Evolutionary conservation across 2,888 invertebrate species (phyloP).

Genomic region (Cabera pusaria): DNA sequence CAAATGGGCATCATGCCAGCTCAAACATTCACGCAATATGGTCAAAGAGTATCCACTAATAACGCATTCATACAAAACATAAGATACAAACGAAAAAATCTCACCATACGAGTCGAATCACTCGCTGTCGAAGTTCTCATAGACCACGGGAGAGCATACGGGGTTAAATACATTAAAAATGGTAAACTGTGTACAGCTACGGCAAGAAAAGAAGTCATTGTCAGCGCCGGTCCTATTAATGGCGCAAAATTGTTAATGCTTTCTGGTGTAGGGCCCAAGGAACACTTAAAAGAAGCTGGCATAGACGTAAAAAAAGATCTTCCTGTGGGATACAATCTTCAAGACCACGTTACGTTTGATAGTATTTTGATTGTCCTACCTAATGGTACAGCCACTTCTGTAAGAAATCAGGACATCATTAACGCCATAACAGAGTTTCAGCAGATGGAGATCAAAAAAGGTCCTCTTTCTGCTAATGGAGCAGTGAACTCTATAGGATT

Average conservation of each 20-base stretch:
- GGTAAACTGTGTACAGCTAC: conserved; percentile 40
- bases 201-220: conserved; percentile 62
- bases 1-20: conserved; percentile 83
- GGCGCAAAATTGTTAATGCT: conserved; percentile 62
- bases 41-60: conserved; percentile 84
- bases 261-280: conserved; percentile 63
- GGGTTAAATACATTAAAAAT: conserved; percentile 48
- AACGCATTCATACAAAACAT: conserved; percentile 86
- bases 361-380: conserved; percentile 76
- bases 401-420: conserved; percentile 56
- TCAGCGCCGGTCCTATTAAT: conserved; percentile 58
- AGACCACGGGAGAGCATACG: conserved; percentile 62
- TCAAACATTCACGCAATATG: conserved; percentile 80
- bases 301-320: conserved; percentile 54
- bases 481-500: conserved; percentile 82
- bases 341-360: conserved; percentile 67
- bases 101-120: conserved; percentile 73
- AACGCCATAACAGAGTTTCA: conserved; percentile 62
- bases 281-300: conserved; percentile 46
- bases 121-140: conserved; percentile 82
- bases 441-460: conserved; percentile 51
- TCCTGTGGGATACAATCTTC: conserved; percentile 63
- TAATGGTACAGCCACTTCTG: conserved; percentile 73
- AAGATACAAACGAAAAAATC: conserved; percentile 74
- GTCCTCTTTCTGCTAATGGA: conserved; percentile 80